phyloP scores from a whole-genome alignment of 2,888 invertebrate species.

The Amphipoea oculea region DNA sequence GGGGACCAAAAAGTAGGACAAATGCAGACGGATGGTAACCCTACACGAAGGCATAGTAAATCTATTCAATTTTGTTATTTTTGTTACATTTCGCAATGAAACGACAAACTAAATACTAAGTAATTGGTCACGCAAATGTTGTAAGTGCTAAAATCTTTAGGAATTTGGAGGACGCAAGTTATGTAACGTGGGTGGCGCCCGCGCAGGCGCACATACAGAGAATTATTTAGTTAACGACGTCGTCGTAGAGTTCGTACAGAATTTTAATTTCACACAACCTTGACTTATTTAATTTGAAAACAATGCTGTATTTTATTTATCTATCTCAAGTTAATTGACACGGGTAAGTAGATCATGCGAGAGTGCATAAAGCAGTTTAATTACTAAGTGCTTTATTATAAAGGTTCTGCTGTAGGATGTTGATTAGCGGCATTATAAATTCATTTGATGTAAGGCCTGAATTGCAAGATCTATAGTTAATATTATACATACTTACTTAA shows the following conservation, averaged over 20 bases:
- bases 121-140: constrained; percentile 69
- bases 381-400: background rate
- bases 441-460: background rate
- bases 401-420: background rate
- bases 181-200: constrained; percentile 67
- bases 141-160: constrained; percentile 69
- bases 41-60: constrained; percentile 5
- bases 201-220: constrained; percentile 56
- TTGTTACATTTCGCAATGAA: constrained; percentile 55
- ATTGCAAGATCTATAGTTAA: background rate
- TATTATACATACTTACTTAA: background rate
- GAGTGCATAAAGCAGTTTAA: background rate
- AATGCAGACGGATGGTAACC: background rate
- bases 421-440: background rate
- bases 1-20: background rate
- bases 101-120: constrained; percentile 48
- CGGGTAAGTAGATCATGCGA: background rate
- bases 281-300: constrained; percentile 51
- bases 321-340: constrained; percentile 33
- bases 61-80: constrained; percentile 34
- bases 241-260: constrained; percentile 22
- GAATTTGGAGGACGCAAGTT: constrained; percentile 73
- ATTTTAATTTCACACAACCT: constrained; percentile 59
- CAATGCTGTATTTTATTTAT: constrained; percentile 42
- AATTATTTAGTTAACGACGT: constrained; percentile 38